Percentiles rank a stretch among this genome's conserved stretches.
phyloP scores from a whole-genome alignment of 1,140 invertebrate genomes.

The Ylistrum balloti region DNA sequence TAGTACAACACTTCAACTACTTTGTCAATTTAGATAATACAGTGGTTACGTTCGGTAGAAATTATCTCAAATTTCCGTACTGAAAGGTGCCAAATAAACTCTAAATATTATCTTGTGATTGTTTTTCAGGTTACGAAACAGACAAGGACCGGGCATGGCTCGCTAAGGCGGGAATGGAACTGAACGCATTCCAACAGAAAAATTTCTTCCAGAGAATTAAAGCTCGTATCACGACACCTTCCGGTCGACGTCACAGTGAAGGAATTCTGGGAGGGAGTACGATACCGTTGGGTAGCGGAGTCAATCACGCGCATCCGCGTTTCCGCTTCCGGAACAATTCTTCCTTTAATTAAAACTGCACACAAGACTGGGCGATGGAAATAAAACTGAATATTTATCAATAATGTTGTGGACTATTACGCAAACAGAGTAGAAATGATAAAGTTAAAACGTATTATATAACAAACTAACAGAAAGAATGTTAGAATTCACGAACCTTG shows the following conservation, averaged over 20 bases:
- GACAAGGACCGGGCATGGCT: slow-evolving; percentile 58
- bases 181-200: slow-evolving; percentile 53
- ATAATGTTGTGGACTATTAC: too few relatives aligned
- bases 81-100: too few relatives aligned
- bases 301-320: slow-evolving; percentile 46
- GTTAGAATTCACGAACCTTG: too few relatives aligned
- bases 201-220: slow-evolving; percentile 59
- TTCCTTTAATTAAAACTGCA: background rate
- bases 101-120: background rate
- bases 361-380: too few relatives aligned
- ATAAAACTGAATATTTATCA: too few relatives aligned
- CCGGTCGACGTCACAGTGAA: slow-evolving; percentile 50
- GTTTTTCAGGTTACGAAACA: slow-evolving; percentile 56
- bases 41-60: too few relatives aligned
- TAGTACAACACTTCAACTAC: too few relatives aligned
- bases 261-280: background rate
- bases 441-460: too few relatives aligned
- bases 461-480: too few relatives aligned
- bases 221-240: slow-evolving; percentile 44
- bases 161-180: slow-evolving; percentile 56
- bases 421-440: too few relatives aligned
- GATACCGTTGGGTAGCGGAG: background rate
- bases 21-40: too few relatives aligned
- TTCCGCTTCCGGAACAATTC: slow-evolving; percentile 57
- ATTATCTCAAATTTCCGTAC: too few relatives aligned